A percentile compares a stretch with the other conserved stretches of the same genome.
phyloP scores from a whole-genome alignment of 2,113 vertebrate species.

The Mesitornis unicolor region DNA sequence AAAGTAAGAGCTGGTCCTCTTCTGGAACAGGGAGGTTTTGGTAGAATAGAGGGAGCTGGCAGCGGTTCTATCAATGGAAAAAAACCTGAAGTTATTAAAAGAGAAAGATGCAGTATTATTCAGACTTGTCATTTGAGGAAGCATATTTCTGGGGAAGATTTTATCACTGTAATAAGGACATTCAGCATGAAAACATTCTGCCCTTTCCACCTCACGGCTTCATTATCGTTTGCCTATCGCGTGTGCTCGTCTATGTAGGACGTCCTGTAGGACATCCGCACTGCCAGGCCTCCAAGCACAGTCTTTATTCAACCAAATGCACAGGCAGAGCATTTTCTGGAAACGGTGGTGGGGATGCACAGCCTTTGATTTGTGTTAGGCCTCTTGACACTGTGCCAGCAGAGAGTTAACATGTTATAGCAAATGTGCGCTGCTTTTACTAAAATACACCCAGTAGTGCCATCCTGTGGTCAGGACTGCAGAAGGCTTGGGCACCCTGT shows the following conservation, averaged over 20 bases:
- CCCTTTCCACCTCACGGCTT: neutral
- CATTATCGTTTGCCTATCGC: neutral
- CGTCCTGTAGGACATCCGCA: neutral
- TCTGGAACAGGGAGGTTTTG: neutral
- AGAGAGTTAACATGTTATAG: neutral
- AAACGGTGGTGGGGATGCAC: neutral
- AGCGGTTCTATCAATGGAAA: neutral
- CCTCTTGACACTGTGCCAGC: neutral
- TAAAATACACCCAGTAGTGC: constrained; percentile 65
- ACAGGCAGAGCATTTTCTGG: neutral
- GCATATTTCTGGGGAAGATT: neutral
- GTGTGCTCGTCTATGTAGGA: rapidly evolving
- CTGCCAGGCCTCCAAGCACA: rapidly evolving
- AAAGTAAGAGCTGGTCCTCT: neutral
- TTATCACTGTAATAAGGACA: neutral
- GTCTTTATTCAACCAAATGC: rapidly evolving
- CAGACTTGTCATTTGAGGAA: neutral
- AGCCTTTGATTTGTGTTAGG: neutral
- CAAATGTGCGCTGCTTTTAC: neutral
- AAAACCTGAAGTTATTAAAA: neutral
- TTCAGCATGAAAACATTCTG: neutral
- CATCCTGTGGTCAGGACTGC: constrained; percentile 60
- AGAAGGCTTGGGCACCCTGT: rapidly evolving
- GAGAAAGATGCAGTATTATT: neutral
- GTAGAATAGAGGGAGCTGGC: neutral